A percentile compares a stretch with the other conserved stretches of the same genome.
These are phyloP conservation scores for Baccha elongata DNA, from an alignment of 2,888 invertebrate species.

Conservation along the genomic window DNA sequence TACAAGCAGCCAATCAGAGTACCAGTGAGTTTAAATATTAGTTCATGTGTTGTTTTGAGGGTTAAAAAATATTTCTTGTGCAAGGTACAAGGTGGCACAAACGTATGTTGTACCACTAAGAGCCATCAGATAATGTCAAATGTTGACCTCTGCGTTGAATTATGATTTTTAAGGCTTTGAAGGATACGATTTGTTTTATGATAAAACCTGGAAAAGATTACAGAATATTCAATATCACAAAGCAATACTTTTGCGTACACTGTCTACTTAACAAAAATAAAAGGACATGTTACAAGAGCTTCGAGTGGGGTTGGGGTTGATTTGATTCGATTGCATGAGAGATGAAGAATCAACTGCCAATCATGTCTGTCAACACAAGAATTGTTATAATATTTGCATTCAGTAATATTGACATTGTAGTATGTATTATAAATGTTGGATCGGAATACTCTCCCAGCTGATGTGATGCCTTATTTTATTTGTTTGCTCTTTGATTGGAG, in stretches of 20 bases:
- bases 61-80: neutral
- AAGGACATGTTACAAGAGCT: neutral
- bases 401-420: slow-evolving; percentile 11
- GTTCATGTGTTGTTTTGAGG: neutral
- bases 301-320: neutral
- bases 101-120: too few relatives aligned
- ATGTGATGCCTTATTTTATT: slow-evolving; percentile 1
- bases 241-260: too few relatives aligned
- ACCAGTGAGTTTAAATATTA: neutral
- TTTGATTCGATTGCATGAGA: slow-evolving; percentile 2
- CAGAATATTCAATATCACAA: too few relatives aligned
- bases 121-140: too few relatives aligned
- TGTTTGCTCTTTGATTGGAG: neutral
- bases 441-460: neutral
- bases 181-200: too few relatives aligned
- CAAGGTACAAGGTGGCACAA: too few relatives aligned
- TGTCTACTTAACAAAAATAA: too few relatives aligned
- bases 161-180: too few relatives aligned
- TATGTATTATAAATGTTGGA: neutral
- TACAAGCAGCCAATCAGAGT: neutral
- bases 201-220: too few relatives aligned
- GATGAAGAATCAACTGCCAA: slow-evolving; percentile 36
- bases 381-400: slow-evolving; percentile 31
- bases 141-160: too few relatives aligned
- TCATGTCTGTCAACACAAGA: slow-evolving; percentile 43